A percentile compares a stretch with the other conserved stretches of the same genome.
phyloP scores from a whole-genome alignment of 2,113 vertebrate genomes.

The Syngnathus floridae region DNA sequence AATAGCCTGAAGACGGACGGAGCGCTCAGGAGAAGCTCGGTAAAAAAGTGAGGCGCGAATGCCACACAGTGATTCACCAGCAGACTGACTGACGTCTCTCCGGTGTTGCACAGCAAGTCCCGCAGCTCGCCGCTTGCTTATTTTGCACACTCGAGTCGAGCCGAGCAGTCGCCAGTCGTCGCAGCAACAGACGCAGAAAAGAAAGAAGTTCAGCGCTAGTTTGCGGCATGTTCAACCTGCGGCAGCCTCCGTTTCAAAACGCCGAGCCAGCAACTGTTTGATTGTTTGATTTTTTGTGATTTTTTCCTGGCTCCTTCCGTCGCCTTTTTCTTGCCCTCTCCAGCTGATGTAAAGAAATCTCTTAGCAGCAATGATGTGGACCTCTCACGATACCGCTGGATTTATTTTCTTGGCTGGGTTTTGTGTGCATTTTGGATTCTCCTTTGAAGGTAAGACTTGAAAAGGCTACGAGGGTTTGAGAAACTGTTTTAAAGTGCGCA shows the following conservation, averaged over 20 bases:
- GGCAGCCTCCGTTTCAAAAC: conserved; percentile 39
- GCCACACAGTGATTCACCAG: conserved; percentile 45
- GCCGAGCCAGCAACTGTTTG: conserved; percentile 46
- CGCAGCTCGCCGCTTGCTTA: conserved; percentile 36
- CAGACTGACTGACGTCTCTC: conserved; percentile 60
- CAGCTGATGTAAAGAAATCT: conserved; percentile 48
- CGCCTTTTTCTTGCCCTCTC: conserved; percentile 13
- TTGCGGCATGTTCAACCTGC: conserved; percentile 61
- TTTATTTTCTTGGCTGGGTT: conserved; percentile 70
- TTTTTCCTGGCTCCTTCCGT: conserved; percentile 3
- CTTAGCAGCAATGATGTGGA: conserved; percentile 68
- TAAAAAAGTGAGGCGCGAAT: conserved; percentile 17
- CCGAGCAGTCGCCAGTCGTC: conserved; percentile 43
- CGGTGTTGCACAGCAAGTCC: conserved; percentile 44
- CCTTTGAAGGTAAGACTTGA: conserved; percentile 66
- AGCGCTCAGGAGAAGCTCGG: neutral
- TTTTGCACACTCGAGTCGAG: conserved; percentile 40
- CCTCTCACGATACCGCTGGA: conserved; percentile 72
- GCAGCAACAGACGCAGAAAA: conserved; percentile 25
- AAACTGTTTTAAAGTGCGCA: conserved; percentile 56
- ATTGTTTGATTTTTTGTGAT: conserved; percentile 14
- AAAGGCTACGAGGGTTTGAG: conserved; percentile 11
- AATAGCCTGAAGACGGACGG: neutral
- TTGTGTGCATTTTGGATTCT: conserved; percentile 69
- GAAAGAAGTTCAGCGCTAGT: conserved; percentile 26